Base-by-base conservation (phyloP, 2,888 invertebrate species). In the Uropetala carovei region DNA sequence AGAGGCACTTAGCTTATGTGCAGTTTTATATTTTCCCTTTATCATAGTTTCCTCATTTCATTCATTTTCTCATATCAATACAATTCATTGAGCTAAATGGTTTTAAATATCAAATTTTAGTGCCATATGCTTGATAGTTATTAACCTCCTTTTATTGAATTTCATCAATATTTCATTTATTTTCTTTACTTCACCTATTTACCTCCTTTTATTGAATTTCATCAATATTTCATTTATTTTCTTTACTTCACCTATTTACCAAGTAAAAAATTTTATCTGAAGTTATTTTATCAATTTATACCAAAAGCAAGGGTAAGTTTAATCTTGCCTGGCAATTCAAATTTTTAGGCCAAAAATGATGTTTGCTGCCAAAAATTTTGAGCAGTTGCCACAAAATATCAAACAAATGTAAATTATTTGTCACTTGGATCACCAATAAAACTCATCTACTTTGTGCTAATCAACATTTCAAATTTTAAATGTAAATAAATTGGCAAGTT, bases 1-100 rank as follows among this genome's bases (percentile, higher is more conserved):
- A 58, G 89, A 89, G 89, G 89, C 89, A 89, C 89, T 89, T 89
- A 60, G 64, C 60, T 64, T 89, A 89, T 89, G 89, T 89, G 30
- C 43, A 59, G 64, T 64, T 22, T 89, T 89, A 64, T 43, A 89
- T 64, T 68, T 85, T 68, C 16, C 56, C 68, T 13, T n/a, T 43
- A 64, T 43, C 64, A 30, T 5, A 89, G 64, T 89, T 89, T 83
- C 18, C 43, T 43, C 43, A 43, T 43, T 43, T 43, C 43, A 43
- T 43, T 43, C 43, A 43, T 43, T 43, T 43, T 43, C 43, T 43
- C 22, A 75, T 75, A 0, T 75, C 27, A 75, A 75, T 27, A 75
- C 75, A 75, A 75, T 27, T 18, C 75, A 0, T 75, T 75, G 75
- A 75, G 75, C 27, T 11, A 75, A 75, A 75, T 27, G 75, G 22